phyloP scores from a whole-genome alignment of 2,888 invertebrate species.

The Aromia moschata region DNA sequence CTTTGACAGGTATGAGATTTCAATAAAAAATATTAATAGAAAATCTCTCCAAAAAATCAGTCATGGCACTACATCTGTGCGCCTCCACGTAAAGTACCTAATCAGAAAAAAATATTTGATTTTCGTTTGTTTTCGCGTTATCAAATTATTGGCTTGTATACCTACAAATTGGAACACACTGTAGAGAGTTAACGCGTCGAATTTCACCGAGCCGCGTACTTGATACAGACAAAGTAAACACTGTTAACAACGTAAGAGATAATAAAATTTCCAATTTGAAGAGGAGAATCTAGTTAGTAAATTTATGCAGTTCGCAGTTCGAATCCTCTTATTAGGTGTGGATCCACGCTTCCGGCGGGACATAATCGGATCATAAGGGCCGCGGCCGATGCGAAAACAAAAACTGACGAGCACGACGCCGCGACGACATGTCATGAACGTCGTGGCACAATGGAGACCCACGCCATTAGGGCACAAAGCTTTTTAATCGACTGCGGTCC shows the following conservation, averaged over 20 bases:
- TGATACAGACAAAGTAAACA: neutral
- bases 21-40: too few relatives aligned
- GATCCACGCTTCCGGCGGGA: neutral
- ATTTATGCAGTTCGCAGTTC: slow-evolving; percentile 16
- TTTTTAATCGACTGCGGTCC: slow-evolving; percentile 11
- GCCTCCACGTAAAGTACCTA: too few relatives aligned
- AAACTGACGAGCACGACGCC: slow-evolving; percentile 9
- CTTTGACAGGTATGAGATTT: too few relatives aligned
- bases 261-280: slow-evolving; percentile 7
- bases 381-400: slow-evolving; percentile 2
- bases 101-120: too few relatives aligned
- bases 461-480: slow-evolving; percentile 11
- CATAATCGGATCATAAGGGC: slow-evolving; percentile 6
- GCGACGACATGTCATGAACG: slow-evolving; percentile 7
- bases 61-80: too few relatives aligned
- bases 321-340: neutral
- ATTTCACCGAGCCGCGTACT: neutral
- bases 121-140: too few relatives aligned
- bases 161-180: too few relatives aligned
- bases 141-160: too few relatives aligned
- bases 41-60: too few relatives aligned
- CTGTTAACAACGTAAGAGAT: neutral
- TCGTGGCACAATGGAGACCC: slow-evolving; percentile 10
- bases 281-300: slow-evolving; percentile 10
- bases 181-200: neutral